Percentiles rank a stretch among this genome's conserved stretches.
These are phyloP conservation scores for Catocala fraxini DNA, from an alignment of 2,888 invertebrate species.

Conservation along the genomic window DNA sequence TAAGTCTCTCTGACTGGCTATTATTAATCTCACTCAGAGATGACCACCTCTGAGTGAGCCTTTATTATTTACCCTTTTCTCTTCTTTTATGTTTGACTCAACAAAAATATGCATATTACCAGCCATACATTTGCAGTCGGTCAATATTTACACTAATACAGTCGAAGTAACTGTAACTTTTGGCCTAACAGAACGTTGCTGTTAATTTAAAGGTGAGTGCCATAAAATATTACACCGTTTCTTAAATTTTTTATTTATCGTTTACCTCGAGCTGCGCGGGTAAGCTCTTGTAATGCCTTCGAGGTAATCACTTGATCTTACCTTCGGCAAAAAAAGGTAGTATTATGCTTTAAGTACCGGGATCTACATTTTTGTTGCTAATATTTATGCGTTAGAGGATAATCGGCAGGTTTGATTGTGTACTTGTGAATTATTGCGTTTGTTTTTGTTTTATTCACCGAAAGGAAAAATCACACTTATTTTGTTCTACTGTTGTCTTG, in stretches of 20 bases:
- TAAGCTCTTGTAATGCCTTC: slow-evolving; percentile 23
- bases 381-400: slow-evolving; percentile 28
- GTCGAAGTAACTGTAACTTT: too few relatives aligned
- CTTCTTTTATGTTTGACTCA: too few relatives aligned
- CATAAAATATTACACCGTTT: slow-evolving; percentile 19
- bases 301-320: slow-evolving; percentile 48
- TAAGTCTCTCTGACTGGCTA: too few relatives aligned
- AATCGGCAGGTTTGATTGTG: slow-evolving; percentile 21
- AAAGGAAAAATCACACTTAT: background rate
- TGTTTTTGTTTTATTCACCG: slow-evolving; percentile 16
- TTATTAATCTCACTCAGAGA: too few relatives aligned
- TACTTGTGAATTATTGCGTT: slow-evolving; percentile 13
- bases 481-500: background rate
- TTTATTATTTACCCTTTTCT: too few relatives aligned
- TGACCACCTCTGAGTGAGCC: too few relatives aligned
- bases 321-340: slow-evolving; percentile 24
- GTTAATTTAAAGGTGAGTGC: background rate
- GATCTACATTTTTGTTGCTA: slow-evolving; percentile 26
- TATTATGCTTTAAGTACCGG: slow-evolving; percentile 30
- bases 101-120: too few relatives aligned
- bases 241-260: slow-evolving; percentile 35
- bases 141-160: too few relatives aligned
- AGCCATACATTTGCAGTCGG: too few relatives aligned
- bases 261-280: slow-evolving; percentile 27
- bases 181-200: too few relatives aligned